Evolutionary conservation across 2,797 vertebrate species (phyloP).

Genomic region (Martes flavigula): DNA sequence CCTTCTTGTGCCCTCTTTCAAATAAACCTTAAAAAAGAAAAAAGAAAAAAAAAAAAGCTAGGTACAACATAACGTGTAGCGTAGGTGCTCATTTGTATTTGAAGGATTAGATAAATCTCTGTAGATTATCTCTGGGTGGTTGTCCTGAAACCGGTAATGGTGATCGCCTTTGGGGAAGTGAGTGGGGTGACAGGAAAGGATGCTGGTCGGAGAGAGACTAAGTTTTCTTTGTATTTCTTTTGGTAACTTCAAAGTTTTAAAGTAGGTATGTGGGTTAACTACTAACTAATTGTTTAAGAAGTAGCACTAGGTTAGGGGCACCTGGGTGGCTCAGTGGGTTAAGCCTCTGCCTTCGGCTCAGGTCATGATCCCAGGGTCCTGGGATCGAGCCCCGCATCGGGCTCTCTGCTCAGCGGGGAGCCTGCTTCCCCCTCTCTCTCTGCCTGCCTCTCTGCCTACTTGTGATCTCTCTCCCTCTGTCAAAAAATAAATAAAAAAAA

Average conservation of each 20-base stretch:
- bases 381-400: too few species aligned
- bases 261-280: background rate
- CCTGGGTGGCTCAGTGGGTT: too few species aligned
- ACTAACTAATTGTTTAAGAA: background rate
- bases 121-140: background rate
- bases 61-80: background rate
- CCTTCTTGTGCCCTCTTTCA: background rate
- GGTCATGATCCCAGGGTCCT: too few species aligned
- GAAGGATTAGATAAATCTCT: background rate
- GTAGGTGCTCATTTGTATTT: background rate
- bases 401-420: too few species aligned
- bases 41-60: background rate
- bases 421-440: too few species aligned
- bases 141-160: background rate
- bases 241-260: background rate
- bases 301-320: background rate
- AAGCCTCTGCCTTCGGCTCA: too few species aligned
- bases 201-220: background rate
- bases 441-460: too few species aligned
- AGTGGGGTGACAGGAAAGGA: background rate
- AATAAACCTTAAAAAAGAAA: too few species aligned
- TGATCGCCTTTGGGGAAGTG: background rate
- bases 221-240: background rate
- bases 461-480: too few species aligned
- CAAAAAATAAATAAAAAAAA: too few species aligned